These are phyloP conservation scores for Perithous albicinctus DNA, from an alignment of 2,888 invertebrate genomes.

Conservation along the genomic window DNA sequence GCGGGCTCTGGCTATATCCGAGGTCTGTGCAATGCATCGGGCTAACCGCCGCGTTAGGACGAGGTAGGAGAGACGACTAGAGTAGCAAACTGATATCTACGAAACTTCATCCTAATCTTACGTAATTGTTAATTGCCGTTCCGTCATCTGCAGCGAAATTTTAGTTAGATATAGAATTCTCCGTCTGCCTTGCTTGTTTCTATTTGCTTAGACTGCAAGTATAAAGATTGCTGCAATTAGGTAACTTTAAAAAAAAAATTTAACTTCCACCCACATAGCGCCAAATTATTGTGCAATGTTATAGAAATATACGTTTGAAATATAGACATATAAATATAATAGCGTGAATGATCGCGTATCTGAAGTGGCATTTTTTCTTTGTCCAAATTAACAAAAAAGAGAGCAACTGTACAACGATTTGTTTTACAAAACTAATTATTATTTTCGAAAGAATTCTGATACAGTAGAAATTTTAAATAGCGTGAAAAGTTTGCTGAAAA, in stretches of 20 bases:
- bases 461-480: too few relatives aligned
- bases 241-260: too few relatives aligned
- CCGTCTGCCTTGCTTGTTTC: background rate
- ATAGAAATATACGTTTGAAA: too few relatives aligned
- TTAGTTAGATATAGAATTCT: background rate
- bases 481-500: too few relatives aligned
- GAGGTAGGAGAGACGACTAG: constrained; percentile 17
- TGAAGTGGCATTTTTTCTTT: too few relatives aligned
- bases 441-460: too few relatives aligned
- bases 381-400: too few relatives aligned
- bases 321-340: too few relatives aligned
- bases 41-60: constrained; percentile 53
- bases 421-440: too few relatives aligned
- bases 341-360: too few relatives aligned
- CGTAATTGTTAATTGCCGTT: constrained; percentile 54
- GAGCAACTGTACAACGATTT: too few relatives aligned
- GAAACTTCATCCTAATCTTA: constrained; percentile 56
- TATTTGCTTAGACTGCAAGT: background rate
- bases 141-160: constrained; percentile 30
- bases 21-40: constrained; percentile 33
- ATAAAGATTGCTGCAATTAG: too few relatives aligned
- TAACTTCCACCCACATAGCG: background rate
- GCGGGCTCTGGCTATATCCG: constrained; percentile 68
- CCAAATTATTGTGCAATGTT: background rate
- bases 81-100: constrained; percentile 55